Conservation (phyloP, 2,888 invertebrate genomes). For the Beris chalybata region DNA sequence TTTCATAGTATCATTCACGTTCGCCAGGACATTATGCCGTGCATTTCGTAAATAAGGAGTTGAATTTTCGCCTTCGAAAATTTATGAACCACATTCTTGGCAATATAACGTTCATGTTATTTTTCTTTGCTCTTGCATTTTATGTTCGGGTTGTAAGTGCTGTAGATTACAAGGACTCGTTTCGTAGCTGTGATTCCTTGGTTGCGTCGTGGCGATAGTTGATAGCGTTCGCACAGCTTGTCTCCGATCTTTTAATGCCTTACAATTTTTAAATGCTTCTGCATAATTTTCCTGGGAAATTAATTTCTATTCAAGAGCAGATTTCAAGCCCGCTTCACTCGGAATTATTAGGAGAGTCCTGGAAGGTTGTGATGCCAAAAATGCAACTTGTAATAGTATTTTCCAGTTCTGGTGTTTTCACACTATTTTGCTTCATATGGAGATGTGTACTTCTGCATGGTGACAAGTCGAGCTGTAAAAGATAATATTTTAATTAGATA, state of each 20-base stretch:
- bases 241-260: no score
- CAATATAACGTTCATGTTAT: background rate
- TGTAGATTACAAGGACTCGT: background rate
- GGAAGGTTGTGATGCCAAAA: background rate
- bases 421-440: no score
- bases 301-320: constrained; percentile 19
- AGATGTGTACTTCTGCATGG: no score
- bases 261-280: constrained; percentile 10
- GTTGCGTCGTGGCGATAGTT: background rate
- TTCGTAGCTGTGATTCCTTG: background rate
- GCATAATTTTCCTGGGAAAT: constrained; percentile 17
- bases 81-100: constrained; percentile 19
- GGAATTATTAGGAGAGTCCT: no score
- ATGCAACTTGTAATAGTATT: background rate
- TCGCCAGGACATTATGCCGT: no score
- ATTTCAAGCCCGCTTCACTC: no score
- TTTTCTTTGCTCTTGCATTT: background rate
- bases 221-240: background rate
- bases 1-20: no score
- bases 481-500: no score
- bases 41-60: background rate
- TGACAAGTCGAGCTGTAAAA: no score
- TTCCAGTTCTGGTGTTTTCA: background rate
- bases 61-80: constrained; percentile 19
- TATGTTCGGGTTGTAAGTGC: background rate